A percentile compares a stretch with the other conserved stretches of the same genome.
phyloP scores from a whole-genome alignment of 2,888 invertebrate species.

The Andrena marginata region DNA sequence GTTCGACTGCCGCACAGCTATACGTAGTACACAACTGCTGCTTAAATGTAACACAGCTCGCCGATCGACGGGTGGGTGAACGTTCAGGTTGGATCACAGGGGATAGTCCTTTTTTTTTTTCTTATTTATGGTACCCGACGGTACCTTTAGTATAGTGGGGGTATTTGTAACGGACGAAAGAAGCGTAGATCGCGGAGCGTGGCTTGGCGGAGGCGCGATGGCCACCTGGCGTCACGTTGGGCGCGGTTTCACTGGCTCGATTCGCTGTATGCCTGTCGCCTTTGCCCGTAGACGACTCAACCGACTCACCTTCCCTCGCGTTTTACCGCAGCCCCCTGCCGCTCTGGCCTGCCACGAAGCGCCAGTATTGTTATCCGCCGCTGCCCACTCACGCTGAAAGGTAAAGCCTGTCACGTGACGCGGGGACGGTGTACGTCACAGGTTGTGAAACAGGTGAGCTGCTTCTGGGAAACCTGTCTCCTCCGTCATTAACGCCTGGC shows the following conservation, averaged over 20 bases:
- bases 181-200: not conserved
- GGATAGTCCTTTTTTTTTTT: not conserved
- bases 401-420: constrained; percentile 81
- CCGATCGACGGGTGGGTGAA: not conserved
- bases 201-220: constrained; percentile 28
- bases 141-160: not conserved
- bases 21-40: no score
- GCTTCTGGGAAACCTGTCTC: constrained; percentile 28
- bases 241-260: constrained; percentile 80
- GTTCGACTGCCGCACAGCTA: no score
- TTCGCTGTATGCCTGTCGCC: constrained; percentile 48
- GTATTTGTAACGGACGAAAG: not conserved
- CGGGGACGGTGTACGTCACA: constrained; percentile 77
- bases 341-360: constrained; percentile 29
- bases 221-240: constrained; percentile 80
- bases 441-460: constrained; percentile 84
- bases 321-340: constrained; percentile 45
- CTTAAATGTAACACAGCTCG: no score
- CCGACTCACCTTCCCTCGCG: constrained; percentile 44
- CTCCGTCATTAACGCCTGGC: not conserved
- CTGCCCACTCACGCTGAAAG: constrained; percentile 70
- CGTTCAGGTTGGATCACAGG: not conserved
- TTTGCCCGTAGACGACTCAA: constrained; percentile 46
- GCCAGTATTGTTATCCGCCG: constrained; percentile 57
- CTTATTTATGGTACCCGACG: constrained; percentile 1